Evolutionary conservation across 2,797 vertebrate species (phyloP), one percentile per base, ranked within the genome.

Genomic region (Hemitrygon akajei): DNA sequence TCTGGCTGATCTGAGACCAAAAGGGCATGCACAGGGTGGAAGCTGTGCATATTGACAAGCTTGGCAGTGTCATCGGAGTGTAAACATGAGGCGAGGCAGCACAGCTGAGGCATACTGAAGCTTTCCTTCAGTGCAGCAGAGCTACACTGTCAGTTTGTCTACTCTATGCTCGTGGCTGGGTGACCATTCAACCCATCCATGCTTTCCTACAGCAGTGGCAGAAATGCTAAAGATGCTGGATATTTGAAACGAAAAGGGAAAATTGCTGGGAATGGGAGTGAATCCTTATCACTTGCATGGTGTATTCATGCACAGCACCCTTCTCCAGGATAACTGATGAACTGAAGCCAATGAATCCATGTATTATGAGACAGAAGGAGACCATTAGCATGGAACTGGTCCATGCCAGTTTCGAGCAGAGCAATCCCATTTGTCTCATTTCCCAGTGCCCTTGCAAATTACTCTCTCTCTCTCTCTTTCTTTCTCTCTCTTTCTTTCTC

Each of bases 1-100:
- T 63, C 84, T 87, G 58, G 84, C 84, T 63, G 58, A 12, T 87
- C 60, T 63, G 84, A 87, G 84, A 87, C 84, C 30, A 58, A 87
- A 63, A 63, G 58, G 60, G 56, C 84, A 6, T 58, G 30, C 76
- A 58, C 58, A 63, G 56, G 84, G 84, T 56, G 60, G 84, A 63
- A 60, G 84, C 84, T n/a, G 58, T 7, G 14, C 56, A n/a, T 87
- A 87, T 87, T 87, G 84, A 87, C 56, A 63, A 56, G 30, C 58
- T 63, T 30, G 27, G 10, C 58, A 63, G 27, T 87, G 47, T 87
- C 84, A 87, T 86, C 11, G 12, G 84, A 60, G 84, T 87, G 84
- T 87, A 87, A 87, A 87, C 58, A 87, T 18, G 27, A 87, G 58
- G 14, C 84, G 11, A 63, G 40, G 30, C 84, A 63, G 25, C 30